These are phyloP conservation scores for Clarias laeviceps DNA, from an alignment of 2,797 vertebrate genomes.

Conservation along the genomic window DNA sequence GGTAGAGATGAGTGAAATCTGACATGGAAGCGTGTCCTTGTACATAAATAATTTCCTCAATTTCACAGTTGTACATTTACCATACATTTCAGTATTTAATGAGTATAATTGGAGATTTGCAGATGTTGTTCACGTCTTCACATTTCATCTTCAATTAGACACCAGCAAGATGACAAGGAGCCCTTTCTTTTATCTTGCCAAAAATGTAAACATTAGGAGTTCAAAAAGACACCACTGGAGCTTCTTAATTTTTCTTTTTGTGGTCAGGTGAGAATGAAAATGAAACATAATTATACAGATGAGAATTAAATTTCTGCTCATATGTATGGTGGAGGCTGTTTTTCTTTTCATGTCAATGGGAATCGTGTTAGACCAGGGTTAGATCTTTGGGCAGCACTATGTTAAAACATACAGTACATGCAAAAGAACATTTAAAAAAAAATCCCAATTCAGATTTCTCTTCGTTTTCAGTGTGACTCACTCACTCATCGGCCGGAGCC, in stretches of 20 bases:
- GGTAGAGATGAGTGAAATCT: neutral
- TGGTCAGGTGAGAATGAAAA: neutral
- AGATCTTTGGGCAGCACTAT: neutral
- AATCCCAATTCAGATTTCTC: neutral
- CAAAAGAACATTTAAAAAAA: neutral
- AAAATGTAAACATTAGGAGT: neutral
- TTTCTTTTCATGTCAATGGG: neutral
- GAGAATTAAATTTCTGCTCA: neutral
- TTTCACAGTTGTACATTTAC: neutral
- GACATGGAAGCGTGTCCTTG: neutral
- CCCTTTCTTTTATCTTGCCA: neutral
- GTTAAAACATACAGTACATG: neutral
- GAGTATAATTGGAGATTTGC: neutral
- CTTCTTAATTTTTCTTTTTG: neutral
- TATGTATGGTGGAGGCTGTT: neutral
- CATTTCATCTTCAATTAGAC: neutral
- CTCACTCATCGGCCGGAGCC: too few relatives aligned
- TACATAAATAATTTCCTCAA: neutral
- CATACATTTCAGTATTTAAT: neutral
- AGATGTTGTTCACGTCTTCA: neutral
- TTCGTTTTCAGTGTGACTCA: neutral
- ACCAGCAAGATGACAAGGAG: neutral
- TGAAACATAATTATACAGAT: neutral
- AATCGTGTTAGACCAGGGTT: neutral
- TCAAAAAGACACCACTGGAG: neutral